A percentile compares a stretch with the other conserved stretches of the same genome.
phyloP scores from a whole-genome alignment of 2,888 invertebrate genomes.

The Anaspis maculata region DNA sequence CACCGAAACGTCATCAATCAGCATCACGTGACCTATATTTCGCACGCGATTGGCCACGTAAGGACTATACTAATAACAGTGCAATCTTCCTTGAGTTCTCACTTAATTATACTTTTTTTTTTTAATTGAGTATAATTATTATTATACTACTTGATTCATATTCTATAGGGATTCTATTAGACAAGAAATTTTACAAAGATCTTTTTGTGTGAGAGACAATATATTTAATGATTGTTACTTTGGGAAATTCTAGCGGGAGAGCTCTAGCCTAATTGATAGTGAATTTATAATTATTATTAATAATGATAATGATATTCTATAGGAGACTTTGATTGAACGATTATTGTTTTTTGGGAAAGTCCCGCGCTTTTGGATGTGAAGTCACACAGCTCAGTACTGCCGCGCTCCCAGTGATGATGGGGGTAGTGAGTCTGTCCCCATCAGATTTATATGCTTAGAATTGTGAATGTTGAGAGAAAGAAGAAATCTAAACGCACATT shows the following conservation, averaged over 20 bases:
- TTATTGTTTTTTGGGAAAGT: no score
- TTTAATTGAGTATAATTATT: no score
- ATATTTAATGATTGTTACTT: slow-evolving; percentile 3
- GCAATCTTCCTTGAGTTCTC: slow-evolving; percentile 17
- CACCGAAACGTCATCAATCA: slow-evolving; percentile 25
- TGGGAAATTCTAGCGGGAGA: background rate
- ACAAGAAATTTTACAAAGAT: no score
- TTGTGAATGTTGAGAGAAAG: slow-evolving; percentile 16
- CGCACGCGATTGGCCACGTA: slow-evolving; percentile 22
- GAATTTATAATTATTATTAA: background rate
- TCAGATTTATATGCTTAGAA: slow-evolving; percentile 23
- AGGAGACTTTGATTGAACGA: no score
- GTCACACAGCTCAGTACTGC: slow-evolving; percentile 36
- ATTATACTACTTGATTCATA: no score
- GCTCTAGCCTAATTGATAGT: background rate
- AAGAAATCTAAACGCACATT: slow-evolving; percentile 32
- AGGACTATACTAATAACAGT: slow-evolving; percentile 20
- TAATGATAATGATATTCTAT: no score
- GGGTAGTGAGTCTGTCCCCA: background rate
- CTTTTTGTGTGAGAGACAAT: slow-evolving; percentile 22
- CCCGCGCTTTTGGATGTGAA: no score
- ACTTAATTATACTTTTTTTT: no score
- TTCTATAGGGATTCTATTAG: no score
- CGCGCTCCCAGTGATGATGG: slow-evolving; percentile 18
- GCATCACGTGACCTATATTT: slow-evolving; percentile 23